phyloP scores from a whole-genome alignment of 1,140 invertebrate species.

The Probaryconus sp. region DNA sequence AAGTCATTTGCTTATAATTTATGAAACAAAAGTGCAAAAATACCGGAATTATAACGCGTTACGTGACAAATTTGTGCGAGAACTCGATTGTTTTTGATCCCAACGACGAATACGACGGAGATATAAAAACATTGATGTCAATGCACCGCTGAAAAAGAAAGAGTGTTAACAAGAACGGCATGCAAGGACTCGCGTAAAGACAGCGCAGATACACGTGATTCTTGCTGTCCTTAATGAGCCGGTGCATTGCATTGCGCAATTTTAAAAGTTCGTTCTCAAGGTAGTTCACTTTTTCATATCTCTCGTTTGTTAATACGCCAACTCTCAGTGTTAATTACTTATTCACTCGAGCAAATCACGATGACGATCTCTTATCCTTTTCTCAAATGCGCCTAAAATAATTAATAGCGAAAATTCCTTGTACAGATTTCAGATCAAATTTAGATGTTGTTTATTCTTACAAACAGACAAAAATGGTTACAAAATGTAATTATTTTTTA shows the following conservation, averaged over 20 bases:
- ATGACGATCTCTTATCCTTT: conserved; percentile 1
- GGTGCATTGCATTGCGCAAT: conserved; percentile 49
- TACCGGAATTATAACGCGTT: too few species aligned
- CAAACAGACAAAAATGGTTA: too few species aligned
- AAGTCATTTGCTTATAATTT: too few species aligned
- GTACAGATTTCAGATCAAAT: too few species aligned
- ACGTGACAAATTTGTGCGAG: conserved; percentile 8
- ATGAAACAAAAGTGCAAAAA: too few species aligned
- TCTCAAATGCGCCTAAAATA: too few species aligned
- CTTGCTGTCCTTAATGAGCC: conserved; percentile 38
- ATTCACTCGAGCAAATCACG: conserved; percentile 24
- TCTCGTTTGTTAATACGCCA: conserved; percentile 28
- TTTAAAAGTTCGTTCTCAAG: conserved; percentile 59
- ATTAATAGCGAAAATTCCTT: too few species aligned
- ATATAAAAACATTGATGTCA: conserved; percentile 26
- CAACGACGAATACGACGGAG: background rate
- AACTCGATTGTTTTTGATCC: conserved; percentile 10
- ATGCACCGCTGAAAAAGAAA: conserved; percentile 26
- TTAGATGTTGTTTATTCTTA: too few species aligned
- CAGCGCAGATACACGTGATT: conserved; percentile 32
- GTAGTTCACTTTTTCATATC: conserved; percentile 53
- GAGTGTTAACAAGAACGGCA: conserved; percentile 14
- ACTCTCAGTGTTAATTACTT: conserved; percentile 25
- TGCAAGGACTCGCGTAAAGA: conserved; percentile 39
- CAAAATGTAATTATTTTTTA: too few species aligned